Evolutionary conservation across 1,140 invertebrate species (phyloP), one percentile per base, ranked within the genome.

Genomic region (Saccostrea glomerata): DNA sequence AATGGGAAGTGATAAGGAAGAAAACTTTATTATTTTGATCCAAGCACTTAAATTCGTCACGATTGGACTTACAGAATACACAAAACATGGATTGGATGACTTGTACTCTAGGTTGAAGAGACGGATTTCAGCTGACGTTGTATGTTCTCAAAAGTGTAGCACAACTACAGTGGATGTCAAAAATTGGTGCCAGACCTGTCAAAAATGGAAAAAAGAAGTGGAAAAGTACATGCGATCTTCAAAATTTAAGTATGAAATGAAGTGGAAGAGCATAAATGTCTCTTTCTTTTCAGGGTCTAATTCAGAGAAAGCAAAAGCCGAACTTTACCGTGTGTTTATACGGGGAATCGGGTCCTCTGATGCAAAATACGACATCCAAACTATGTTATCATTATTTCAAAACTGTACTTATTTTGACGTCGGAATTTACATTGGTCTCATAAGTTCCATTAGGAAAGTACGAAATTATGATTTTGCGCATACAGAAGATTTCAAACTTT

Each of bases 11-110:
- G 23, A 2, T 15, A 73, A 13, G 6, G 7, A 73, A 30, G 66
- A 73, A 73, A 73, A 73, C 25, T 73, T 73, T 25, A 13, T 25
- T 73, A 25, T 73, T 73, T 23, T 73, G 66, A 73, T 73, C 13
- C 9, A 73, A 73, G 66, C 66, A 0, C 66, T 73, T 0, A 73
- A 73, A 23, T 73, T 25, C 25, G n/a, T 30, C 25, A 73, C 66
- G 20, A 11, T 11, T 23, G 66, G 66, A 25, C 25, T 73, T 13
- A 73, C 23, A 73, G 13, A 23, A 30, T 73, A 73, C 25, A 30
- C 25, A 73, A 30, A 11, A n/a, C 66, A 73, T n/a, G n/a, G 66
- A 25, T 25, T 73, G 23, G 66, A 73, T 73, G 25, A 73, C 66
- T 11, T 73, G 13, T 73, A 73, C 13, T 13, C 23, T 23, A 23